Evolutionary conservation across 2,888 invertebrate genomes (phyloP).

Genomic region (Graphium colonna): DNA sequence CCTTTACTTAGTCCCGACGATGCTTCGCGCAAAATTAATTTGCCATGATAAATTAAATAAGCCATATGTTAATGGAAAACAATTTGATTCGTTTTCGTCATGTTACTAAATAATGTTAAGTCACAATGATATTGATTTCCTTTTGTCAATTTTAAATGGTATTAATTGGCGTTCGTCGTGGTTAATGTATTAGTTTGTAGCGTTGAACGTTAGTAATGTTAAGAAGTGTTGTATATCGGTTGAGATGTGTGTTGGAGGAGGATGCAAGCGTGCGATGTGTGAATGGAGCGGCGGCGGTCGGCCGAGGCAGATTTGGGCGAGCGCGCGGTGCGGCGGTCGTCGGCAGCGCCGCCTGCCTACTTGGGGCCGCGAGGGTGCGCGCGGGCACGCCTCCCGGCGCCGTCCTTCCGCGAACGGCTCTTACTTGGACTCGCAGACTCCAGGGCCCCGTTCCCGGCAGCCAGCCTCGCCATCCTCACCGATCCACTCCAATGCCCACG

Average conservation of each 20-base stretch:
- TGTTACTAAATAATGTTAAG: too few species aligned
- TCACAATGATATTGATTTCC: too few species aligned
- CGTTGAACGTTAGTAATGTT: too few species aligned
- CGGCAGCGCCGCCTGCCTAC: conserved; percentile 50
- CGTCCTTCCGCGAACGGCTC: conserved; percentile 25
- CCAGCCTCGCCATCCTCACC: conserved; percentile 44
- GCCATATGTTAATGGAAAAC: too few species aligned
- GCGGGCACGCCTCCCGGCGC: conserved; percentile 59
- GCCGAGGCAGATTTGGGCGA: too few species aligned
- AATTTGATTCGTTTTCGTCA: too few species aligned
- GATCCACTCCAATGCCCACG: conserved; percentile 36
- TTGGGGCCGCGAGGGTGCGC: conserved; percentile 68
- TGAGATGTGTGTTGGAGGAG: too few species aligned
- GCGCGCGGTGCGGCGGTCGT: conserved; percentile 22
- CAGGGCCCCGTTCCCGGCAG: background rate
- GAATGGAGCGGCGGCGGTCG: too few species aligned
- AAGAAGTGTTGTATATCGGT: too few species aligned
- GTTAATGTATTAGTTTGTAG: conserved; percentile 23
- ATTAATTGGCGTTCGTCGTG: conserved; percentile 36
- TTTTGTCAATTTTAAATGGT: background rate
- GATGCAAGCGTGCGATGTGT: too few species aligned
- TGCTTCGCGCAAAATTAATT: background rate
- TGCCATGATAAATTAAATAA: background rate
- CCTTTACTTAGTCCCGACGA: background rate
- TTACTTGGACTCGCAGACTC: conserved; percentile 24